Evolutionary conservation across 2,888 invertebrate species (phyloP), one percentile per base, ranked within the genome.

Genomic region (Leucania comma): DNA sequence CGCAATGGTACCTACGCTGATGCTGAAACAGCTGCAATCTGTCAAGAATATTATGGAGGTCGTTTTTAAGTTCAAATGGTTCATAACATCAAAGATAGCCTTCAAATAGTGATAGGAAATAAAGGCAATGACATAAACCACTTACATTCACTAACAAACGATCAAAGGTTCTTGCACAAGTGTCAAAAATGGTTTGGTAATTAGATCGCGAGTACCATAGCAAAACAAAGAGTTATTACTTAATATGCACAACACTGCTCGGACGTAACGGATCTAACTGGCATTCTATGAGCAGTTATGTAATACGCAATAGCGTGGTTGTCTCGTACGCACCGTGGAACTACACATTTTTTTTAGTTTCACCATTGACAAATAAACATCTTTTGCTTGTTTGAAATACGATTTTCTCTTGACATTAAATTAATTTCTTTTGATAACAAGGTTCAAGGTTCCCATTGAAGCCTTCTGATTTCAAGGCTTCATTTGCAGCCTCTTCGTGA

Each of bases 241-340:
- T 81, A 77, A 80, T 73, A 85, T 87, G 75, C 85, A 76, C 70
- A 65, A 68, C 79, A 77, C 70, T 60, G 35, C 69, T 60, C 59
- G 57, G 22, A 64, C 68, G 66, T 82, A 81, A 80, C 84, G 84
- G 82, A 59, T 65, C 68, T 63, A 56, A 61, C 24, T 60, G 58
- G 56, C 76, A 75, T 72, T 73, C 69, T 66, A 76, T 53, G 60
- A 68, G 54, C 68, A 72, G 68, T 78, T 71, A 75, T 59, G 63
- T 71, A 62, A 57, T n/a, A n/a, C n/a, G n/a, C n/a, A n/a, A n/a
- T n/a, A n/a, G n/a, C n/a, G n/a, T n/a, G n/a, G n/a, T n/a, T n/a
- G n/a, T n/a, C n/a, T n/a, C n/a, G n/a, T n/a, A n/a, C n/a, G n/a
- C n/a, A n/a, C n/a, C n/a, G n/a, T n/a, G n/a, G n/a, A n/a, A n/a